phyloP scores from a whole-genome alignment of 2,888 invertebrate genomes.

The Mongoloraphidia duomilia region DNA sequence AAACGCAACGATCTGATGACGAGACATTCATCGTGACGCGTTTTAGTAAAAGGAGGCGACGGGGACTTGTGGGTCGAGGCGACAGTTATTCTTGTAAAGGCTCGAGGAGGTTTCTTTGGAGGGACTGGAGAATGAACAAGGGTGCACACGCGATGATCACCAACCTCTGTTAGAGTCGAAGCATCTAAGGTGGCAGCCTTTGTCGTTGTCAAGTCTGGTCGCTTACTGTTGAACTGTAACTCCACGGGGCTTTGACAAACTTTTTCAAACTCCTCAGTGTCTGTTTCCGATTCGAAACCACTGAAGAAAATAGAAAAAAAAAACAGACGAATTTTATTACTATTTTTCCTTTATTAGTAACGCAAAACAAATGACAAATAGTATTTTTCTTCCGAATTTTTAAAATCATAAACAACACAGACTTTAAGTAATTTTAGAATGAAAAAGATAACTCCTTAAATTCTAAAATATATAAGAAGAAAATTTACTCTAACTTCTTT shows the following conservation, averaged over 20 bases:
- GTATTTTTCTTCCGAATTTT: too few species aligned
- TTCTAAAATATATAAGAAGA: too few species aligned
- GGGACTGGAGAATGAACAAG: constrained; percentile 16
- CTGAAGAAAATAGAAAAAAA: constrained; percentile 28
- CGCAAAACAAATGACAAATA: too few species aligned
- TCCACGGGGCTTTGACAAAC: constrained; percentile 47
- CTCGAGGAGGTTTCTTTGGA: constrained; percentile 32
- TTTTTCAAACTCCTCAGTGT: constrained; percentile 72
- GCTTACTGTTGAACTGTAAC: constrained; percentile 23
- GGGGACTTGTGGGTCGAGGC: constrained; percentile 10
- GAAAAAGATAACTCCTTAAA: too few species aligned
- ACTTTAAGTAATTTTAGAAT: too few species aligned
- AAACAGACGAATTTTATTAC: too few species aligned
- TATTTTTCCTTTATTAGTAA: too few species aligned
- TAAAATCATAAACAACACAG: too few species aligned
- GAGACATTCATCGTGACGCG: constrained; percentile 2
- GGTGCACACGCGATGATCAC: constrained; percentile 21
- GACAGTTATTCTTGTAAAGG: constrained; percentile 17
- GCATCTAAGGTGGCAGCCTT: constrained; percentile 36
- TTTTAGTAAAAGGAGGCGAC: constrained; percentile 22
- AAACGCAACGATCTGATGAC: constrained; percentile 3
- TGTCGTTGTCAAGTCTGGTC: constrained; percentile 29
- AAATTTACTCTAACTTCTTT: too few species aligned
- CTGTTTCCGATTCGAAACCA: constrained; percentile 67
- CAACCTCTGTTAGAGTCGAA: constrained; percentile 44